A percentile compares a stretch with the other conserved stretches of the same genome.
These are phyloP conservation scores for Dipodomys stephensi DNA, from an alignment of 2,113 vertebrate genomes.

Conservation along the genomic window DNA sequence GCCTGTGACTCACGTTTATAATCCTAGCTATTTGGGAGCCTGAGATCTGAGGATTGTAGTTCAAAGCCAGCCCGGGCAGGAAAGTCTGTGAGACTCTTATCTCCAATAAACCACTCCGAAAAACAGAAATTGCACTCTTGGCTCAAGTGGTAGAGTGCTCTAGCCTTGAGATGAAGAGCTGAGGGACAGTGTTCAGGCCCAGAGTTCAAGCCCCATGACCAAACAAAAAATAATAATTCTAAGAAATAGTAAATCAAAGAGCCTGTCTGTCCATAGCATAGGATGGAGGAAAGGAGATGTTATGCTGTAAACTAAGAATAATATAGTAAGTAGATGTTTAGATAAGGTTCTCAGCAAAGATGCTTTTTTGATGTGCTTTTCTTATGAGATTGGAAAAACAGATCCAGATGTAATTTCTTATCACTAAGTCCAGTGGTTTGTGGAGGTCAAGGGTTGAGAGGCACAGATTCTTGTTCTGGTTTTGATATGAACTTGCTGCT, in stretches of 20 bases:
- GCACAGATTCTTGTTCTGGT: background rate
- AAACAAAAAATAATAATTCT: background rate
- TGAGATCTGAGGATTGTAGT: too few species aligned
- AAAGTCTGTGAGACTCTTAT: too few species aligned
- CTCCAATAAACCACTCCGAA: too few species aligned
- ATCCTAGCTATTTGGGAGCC: too few species aligned
- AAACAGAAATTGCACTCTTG: too few species aligned
- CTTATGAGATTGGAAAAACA: background rate
- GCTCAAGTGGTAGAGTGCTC: too few species aligned
- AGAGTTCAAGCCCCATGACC: too few species aligned
- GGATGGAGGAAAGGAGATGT: background rate
- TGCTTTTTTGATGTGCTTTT: background rate
- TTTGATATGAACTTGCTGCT: background rate
- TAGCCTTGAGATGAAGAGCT: too few species aligned
- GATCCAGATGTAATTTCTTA: background rate
- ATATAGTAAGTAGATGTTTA: background rate
- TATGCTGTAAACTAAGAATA: background rate
- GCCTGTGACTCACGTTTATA: too few species aligned
- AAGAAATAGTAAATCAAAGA: background rate
- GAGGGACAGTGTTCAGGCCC: too few species aligned
- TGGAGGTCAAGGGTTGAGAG: background rate
- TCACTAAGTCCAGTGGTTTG: background rate
- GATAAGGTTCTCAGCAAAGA: background rate
- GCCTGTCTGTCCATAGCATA: fast-evolving
- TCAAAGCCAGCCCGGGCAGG: too few species aligned